Evolutionary conservation across 1,140 invertebrate genomes (phyloP), one percentile per base, ranked within the genome.

Genomic region (Drosophila navojoa): DNA sequence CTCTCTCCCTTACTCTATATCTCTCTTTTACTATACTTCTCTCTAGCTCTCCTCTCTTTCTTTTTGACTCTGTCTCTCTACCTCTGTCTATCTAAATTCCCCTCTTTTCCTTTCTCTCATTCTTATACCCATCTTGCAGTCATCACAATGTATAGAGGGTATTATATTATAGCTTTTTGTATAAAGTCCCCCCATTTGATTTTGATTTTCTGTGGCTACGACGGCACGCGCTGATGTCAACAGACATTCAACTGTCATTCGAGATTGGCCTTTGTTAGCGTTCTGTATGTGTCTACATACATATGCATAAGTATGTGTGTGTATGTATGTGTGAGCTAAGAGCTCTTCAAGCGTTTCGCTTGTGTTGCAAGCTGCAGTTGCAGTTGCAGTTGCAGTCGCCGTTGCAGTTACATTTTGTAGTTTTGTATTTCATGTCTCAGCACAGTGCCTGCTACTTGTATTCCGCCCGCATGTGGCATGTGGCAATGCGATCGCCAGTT

Each of bases 221-320:
- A 63, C 47, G 80, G 81, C 80, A 84, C 81, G 80, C 81, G 81
- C 79, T 85, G 71, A 60, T 73, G 70, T 72, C 70, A 68, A 69
- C 66, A 68, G 71, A 50, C 71, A 61, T 59, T 77, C 71, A 76
- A 84, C 80, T 76, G 32, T 66, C 81, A 77, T 82, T 67, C 42
- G 78, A 57, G 78, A 57, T 59, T 47, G 69, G 63, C 70, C 59
- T 66, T 75, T 82, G 61, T 81, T 71, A 5, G 13, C 52, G 16
- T 5, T 6, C 42, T 44, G 42, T 5, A 40, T 13, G 3, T 45
- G n/a, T 6, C 7, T 32, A 9, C 29, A 29, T 29, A 29, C 27
- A 32, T 9, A 4, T 45, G 15, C 40, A 42, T 49, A 22, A 15
- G 53, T 50, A 4, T 49, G 5, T 62, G 27, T 50, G 6, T 53